phyloP scores from a whole-genome alignment of 2,888 invertebrate genomes.

The Shargacucullia verbasci region DNA sequence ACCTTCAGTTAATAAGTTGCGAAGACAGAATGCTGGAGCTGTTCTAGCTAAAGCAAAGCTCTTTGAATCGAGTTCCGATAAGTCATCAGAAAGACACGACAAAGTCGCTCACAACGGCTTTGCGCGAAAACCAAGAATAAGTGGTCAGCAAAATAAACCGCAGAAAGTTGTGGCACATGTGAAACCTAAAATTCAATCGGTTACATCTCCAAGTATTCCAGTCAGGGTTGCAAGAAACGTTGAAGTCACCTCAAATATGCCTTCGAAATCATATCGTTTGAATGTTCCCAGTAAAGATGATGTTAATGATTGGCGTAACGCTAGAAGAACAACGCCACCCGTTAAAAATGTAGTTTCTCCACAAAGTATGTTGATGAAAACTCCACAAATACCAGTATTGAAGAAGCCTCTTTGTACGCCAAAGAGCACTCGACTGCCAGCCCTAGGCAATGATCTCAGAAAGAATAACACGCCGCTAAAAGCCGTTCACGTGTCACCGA shows the following conservation, averaged over 20 bases:
- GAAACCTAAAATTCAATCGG: slow-evolving; percentile 70
- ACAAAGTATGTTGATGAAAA: slow-evolving; percentile 66
- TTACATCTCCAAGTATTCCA: slow-evolving; percentile 62
- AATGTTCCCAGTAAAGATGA: slow-evolving; percentile 67
- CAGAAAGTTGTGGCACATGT: slow-evolving; percentile 70
- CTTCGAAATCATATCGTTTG: slow-evolving; percentile 58
- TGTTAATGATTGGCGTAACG: slow-evolving; percentile 64
- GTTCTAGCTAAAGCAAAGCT: slow-evolving; percentile 94
- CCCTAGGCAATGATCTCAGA: slow-evolving; percentile 75
- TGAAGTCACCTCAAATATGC: slow-evolving; percentile 51
- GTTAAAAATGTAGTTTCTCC: slow-evolving; percentile 77
- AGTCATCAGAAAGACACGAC: slow-evolving; percentile 80
- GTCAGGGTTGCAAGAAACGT: slow-evolving; percentile 58
- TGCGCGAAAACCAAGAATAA: slow-evolving; percentile 80
- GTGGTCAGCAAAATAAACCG: slow-evolving; percentile 68
- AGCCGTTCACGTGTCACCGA: slow-evolving; percentile 82
- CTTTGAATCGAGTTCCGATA: slow-evolving; percentile 90
- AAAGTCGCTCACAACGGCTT: slow-evolving; percentile 74
- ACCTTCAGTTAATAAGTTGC: slow-evolving; percentile 92
- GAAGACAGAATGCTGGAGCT: slow-evolving; percentile 94
- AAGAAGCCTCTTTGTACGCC: slow-evolving; percentile 90
- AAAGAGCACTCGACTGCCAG: slow-evolving; percentile 86
- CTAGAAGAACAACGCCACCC: slow-evolving; percentile 73
- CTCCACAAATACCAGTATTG: slow-evolving; percentile 87
- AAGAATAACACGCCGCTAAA: slow-evolving; percentile 90